phyloP scores from a whole-genome alignment of 1,140 invertebrate genomes.

The Macrostomum lignano region DNA sequence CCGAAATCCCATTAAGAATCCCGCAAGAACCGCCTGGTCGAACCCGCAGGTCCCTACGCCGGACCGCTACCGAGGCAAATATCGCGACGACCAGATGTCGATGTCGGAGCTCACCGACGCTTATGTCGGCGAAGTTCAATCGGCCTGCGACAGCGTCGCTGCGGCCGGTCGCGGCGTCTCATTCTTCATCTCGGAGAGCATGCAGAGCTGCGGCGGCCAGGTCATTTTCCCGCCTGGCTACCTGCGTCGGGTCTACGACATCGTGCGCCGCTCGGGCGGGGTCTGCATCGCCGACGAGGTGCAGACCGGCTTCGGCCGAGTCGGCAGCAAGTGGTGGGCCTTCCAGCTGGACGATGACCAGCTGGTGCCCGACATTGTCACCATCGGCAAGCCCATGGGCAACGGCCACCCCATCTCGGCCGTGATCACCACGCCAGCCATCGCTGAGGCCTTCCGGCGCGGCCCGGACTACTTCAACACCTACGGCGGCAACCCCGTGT shows the following conservation, averaged over 20 bases:
- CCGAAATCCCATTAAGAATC: too few species aligned
- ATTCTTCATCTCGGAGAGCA: constrained; percentile 62
- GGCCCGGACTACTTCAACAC: constrained; percentile 97
- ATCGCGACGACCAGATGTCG: constrained; percentile 38
- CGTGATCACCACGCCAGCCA: constrained; percentile 69
- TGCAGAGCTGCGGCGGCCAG: constrained; percentile 88
- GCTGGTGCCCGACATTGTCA: constrained; percentile 79
- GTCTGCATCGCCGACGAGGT: constrained; percentile 92
- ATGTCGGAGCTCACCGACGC: constrained; percentile 43
- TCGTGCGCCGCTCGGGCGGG: constrained; percentile 52
- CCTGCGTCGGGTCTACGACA: constrained; percentile 45
- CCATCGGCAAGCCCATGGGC: constrained; percentile 79
- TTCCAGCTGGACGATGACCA: constrained; percentile 56
- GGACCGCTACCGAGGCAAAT: constrained; percentile 67
- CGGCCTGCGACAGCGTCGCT: constrained; percentile 36
- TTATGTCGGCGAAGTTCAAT: constrained; percentile 57
- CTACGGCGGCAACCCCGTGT: constrained; percentile 79
- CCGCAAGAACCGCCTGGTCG: too few species aligned
- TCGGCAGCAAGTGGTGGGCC: constrained; percentile 78
- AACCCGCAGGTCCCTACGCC: too few species aligned
- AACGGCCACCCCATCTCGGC: constrained; percentile 73
- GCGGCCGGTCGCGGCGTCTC: constrained; percentile 36
- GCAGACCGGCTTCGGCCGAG: constrained; percentile 78
- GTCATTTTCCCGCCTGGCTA: constrained; percentile 66
- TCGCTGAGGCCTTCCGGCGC: constrained; percentile 60